Evolutionary conservation across 1,140 invertebrate species (phyloP), one percentile per base, ranked within the genome.

Genomic region (Kradibia gibbosae): DNA sequence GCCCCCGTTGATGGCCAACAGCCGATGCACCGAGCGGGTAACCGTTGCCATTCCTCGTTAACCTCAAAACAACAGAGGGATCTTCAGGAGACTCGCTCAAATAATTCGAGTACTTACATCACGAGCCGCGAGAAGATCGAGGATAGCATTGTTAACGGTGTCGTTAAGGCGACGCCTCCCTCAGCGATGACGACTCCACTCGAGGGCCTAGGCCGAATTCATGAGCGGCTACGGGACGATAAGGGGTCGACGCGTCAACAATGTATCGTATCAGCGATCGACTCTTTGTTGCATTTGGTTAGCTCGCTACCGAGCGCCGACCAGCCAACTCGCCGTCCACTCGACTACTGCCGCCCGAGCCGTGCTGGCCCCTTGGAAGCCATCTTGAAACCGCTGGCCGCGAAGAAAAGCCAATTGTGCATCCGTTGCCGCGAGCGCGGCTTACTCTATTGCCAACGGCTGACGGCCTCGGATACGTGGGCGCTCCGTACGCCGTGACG

Each of bases 101-200:
- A 5, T 36, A 31, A 28, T 20, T 13, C 20, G 45, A 4, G 15
- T 93, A 95, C 94, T 95, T 91, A 95, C 95, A 95, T 95, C 83
- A 95, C 93, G 85, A 95, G 88, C 85, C 94, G 93, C 83, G 95
- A 95, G 86, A 95, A 92, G 84, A 95, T 93, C 81, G 94, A 94
- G 77, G 94, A 95, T 92, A 95, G 94, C 95, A 95, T 95, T n/a
- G 39, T 76, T 73, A n/a, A 13, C 31, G n/a, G 17, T 39, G 15
- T 53, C n/a, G 53, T 0, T 48, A 2, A 3, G 28, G 34, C 62
- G 4, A 5, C 5, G 25, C 31, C 13, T 4, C 55, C 1, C 53
- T 20, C 22, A 25, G 25, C 7, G 15, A 25, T n/a, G 53, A 57
- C n/a, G 53, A 57, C 22, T 57, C 11, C 22, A 2, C 53, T 7